phyloP scores from a whole-genome alignment of 2,888 invertebrate species.

The Leucania comma region DNA sequence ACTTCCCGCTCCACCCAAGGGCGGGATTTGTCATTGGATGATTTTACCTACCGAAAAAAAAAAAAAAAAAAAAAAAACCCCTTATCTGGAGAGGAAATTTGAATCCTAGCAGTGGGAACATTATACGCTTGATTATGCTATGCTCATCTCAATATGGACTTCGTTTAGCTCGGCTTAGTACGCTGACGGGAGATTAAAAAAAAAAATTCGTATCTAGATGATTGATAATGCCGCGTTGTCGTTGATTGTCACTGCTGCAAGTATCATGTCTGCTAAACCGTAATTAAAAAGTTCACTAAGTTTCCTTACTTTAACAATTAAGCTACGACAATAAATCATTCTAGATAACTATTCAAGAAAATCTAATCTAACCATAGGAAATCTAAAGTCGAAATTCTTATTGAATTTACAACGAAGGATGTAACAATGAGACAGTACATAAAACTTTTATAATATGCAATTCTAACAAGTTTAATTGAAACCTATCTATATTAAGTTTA shows the following conservation, averaged over 20 bases:
- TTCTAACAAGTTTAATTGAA: slow-evolving; percentile 21
- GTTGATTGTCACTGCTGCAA: not conserved
- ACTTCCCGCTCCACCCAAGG: no score
- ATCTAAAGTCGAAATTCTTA: slow-evolving; percentile 29
- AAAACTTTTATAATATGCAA: slow-evolving; percentile 15
- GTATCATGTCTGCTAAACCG: not conserved
- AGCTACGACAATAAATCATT: slow-evolving; percentile 4
- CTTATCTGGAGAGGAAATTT: no score
- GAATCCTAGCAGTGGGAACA: no score
- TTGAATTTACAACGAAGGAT: slow-evolving; percentile 34
- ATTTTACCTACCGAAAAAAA: no score
- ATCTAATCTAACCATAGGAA: slow-evolving; percentile 1
- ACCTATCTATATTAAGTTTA: slow-evolving; percentile 10
- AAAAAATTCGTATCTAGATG: no score
- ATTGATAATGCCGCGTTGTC: no score
- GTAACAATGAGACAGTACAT: slow-evolving; percentile 18
- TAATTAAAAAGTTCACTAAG: slow-evolving; percentile 1
- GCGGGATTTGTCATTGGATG: no score
- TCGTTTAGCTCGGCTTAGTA: not conserved
- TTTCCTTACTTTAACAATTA: slow-evolving; percentile 11
- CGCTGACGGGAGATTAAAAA: not conserved
- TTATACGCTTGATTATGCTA: no score
- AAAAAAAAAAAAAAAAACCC: no score
- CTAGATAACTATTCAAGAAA: slow-evolving; percentile 3
- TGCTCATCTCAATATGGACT: no score